Conservation (phyloP, 1,140 invertebrate species). For the Anoplophora glabripennis region DNA sequence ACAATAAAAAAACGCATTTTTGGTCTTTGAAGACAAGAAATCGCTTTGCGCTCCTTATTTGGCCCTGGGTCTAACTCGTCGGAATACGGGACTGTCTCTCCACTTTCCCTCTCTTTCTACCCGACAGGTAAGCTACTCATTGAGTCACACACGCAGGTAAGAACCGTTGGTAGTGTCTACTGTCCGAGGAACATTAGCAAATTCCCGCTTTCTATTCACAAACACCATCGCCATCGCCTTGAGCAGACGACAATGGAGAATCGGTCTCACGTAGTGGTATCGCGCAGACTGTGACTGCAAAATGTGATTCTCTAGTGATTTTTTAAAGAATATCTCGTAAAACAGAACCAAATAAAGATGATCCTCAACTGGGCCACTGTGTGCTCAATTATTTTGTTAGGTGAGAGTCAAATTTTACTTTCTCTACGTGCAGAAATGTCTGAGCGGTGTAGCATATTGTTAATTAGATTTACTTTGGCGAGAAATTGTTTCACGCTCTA, state of each 20-base stretch:
- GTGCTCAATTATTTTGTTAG: neutral
- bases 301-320: constrained; percentile 4
- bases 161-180: constrained; percentile 8
- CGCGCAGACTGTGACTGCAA: neutral
- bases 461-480: neutral
- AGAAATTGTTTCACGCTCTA: neutral
- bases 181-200: constrained; percentile 12
- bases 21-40: no score
- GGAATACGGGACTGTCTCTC: constrained; percentile 1
- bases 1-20: no score
- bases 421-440: neutral
- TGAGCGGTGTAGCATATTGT: neutral
- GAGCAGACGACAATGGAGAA: neutral
- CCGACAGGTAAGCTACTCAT: constrained; percentile 10
- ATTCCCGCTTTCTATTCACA: constrained; percentile 21
- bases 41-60: no score
- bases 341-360: neutral
- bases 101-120: constrained; percentile 6
- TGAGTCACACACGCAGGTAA: constrained; percentile 9
- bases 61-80: neutral
- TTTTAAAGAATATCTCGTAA: neutral
- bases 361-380: neutral
- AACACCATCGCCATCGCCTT: neutral
- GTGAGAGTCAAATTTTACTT: constrained; percentile 1
- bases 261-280: no score